Conservation (phyloP, 2,113 vertebrate species). For the Pyxicephalus adspersus region DNA sequence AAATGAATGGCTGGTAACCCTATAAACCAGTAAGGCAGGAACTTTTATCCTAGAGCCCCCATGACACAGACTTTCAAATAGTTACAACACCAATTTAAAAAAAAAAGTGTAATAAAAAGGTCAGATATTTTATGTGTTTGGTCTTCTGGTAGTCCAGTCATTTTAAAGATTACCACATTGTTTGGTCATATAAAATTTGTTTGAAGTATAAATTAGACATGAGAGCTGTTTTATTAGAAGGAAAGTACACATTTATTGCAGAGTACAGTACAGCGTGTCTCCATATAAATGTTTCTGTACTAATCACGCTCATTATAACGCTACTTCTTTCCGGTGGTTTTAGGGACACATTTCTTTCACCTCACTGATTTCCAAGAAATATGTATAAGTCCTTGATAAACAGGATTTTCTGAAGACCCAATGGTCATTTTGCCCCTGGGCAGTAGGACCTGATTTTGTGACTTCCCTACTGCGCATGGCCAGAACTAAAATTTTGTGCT, state of each 20-base stretch:
- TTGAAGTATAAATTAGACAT: neutral
- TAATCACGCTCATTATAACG: neutral
- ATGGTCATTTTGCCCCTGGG: no score
- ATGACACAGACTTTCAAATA: no score
- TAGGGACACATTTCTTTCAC: conserved; percentile 4
- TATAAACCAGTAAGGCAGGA: no score
- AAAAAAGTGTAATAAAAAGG: neutral
- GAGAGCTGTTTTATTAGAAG: neutral
- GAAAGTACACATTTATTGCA: conserved; percentile 27
- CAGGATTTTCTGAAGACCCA: no score
- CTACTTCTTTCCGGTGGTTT: neutral
- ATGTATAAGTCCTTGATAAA: neutral
- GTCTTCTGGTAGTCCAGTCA: neutral
- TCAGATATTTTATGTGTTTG: conserved; percentile 29
- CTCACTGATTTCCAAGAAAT: conserved; percentile 28
- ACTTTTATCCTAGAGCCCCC: no score
- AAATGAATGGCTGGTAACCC: no score
- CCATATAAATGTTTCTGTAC: neutral
- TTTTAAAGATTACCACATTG: neutral
- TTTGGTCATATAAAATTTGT: conserved; percentile 5
- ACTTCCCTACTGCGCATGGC: no score
- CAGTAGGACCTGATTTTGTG: no score
- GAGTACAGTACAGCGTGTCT: conserved; percentile 43
- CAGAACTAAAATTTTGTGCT: no score
- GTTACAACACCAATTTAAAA: no score